phyloP scores from a whole-genome alignment of 2,888 invertebrate species.

The Meliscaeva auricollis region DNA sequence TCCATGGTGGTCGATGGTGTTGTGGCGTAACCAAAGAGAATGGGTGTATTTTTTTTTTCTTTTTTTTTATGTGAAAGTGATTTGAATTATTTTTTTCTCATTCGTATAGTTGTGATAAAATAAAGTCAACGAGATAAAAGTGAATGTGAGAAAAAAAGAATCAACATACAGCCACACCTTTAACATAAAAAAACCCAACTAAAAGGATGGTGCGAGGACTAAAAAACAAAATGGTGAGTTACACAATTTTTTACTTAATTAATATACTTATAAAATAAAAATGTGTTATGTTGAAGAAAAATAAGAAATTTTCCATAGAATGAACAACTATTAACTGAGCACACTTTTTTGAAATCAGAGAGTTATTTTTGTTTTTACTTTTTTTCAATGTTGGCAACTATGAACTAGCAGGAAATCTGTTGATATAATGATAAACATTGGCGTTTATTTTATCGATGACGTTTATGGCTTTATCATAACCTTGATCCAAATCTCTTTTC shows the following conservation, averaged over 20 bases:
- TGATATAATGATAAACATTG: no score
- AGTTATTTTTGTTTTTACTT: no score
- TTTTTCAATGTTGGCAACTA: no score
- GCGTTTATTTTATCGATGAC: no score
- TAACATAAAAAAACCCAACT: not conserved
- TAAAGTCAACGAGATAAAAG: constrained; percentile 2
- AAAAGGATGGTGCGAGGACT: constrained; percentile 44
- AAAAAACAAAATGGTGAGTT: constrained; percentile 62
- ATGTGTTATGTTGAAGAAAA: no score
- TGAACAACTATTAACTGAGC: no score
- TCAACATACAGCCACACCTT: not conserved
- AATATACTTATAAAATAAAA: no score
- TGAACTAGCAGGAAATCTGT: no score
- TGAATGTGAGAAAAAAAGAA: constrained; percentile 42
- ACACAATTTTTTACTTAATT: not conserved
- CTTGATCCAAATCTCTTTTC: no score
- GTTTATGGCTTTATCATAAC: no score
- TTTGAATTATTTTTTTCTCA: constrained; percentile 19
- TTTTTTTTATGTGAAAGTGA: constrained; percentile 52
- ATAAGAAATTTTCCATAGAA: no score
- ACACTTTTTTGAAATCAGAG: no score
- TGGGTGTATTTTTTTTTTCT: not conserved
- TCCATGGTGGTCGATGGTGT: not conserved
- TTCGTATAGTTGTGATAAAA: constrained; percentile 28
- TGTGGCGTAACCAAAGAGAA: constrained; percentile 40